A percentile compares a stretch with the other conserved stretches of the same genome.
Evolutionary conservation across 2,113 vertebrate species (phyloP).

Genomic region (Mola mola): DNA sequence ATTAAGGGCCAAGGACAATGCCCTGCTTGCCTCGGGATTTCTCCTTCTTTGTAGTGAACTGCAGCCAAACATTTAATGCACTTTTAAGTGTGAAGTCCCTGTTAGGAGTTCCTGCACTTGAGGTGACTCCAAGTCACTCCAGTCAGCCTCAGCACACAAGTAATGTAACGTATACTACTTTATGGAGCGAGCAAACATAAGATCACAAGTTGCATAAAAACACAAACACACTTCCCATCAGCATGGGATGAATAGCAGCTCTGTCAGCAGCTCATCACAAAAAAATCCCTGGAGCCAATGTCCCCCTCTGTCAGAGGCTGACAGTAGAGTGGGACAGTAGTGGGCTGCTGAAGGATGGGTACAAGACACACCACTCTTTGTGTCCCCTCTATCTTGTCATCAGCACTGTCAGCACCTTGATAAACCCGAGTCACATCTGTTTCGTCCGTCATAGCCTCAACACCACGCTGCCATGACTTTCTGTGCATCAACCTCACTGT

Average conservation of each 20-base stretch:
- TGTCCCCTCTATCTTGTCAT: slow-evolving; percentile 53
- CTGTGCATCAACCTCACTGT: background rate
- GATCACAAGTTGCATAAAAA: background rate
- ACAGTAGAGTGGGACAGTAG: slow-evolving; percentile 23
- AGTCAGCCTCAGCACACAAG: slow-evolving; percentile 27
- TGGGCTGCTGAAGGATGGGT: slow-evolving; percentile 32
- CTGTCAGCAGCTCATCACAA: slow-evolving; percentile 50
- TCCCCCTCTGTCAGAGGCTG: slow-evolving; percentile 52
- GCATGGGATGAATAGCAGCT: slow-evolving; percentile 12
- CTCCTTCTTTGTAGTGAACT: slow-evolving; percentile 4
- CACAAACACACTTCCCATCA: slow-evolving; percentile 43
- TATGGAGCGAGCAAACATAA: slow-evolving; percentile 1
- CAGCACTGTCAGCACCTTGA: slow-evolving; percentile 51
- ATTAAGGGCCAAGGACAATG: slow-evolving; percentile 7
- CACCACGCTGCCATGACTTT: slow-evolving; percentile 13
- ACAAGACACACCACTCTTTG: slow-evolving; percentile 37
- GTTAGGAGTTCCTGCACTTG: background rate
- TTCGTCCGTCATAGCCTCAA: slow-evolving; percentile 36
- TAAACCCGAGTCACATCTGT: slow-evolving; percentile 37
- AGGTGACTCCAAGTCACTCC: slow-evolving; percentile 13
- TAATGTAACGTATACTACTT: slow-evolving; percentile 6
- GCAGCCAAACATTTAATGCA: slow-evolving; percentile 31
- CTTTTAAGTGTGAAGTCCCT: slow-evolving; percentile 9
- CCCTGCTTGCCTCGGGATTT: background rate
- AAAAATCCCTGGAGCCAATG: slow-evolving; percentile 41